Percentiles rank a stretch among this genome's conserved stretches.
Conservation (phyloP, 2,113 vertebrate genomes). For the Trogon melanurus region DNA sequence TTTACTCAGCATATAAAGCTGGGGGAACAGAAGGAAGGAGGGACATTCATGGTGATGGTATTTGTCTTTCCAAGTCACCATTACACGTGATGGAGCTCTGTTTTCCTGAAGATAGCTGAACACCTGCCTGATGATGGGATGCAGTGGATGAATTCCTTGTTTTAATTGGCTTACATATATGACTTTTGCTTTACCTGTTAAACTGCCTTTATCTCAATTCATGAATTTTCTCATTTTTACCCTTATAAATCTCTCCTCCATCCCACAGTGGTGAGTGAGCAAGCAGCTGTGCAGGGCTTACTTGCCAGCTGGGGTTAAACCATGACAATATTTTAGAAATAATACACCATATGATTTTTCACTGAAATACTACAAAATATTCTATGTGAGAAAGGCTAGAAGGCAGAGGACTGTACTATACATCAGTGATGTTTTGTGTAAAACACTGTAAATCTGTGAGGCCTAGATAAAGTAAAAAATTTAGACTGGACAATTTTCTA, state of each 20-base stretch:
- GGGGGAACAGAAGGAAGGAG: not conserved
- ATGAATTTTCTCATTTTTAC: not conserved
- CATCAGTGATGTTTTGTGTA: not conserved
- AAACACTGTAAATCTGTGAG: not conserved
- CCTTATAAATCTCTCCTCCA: not conserved
- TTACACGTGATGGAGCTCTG: not conserved
- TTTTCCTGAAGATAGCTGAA: not conserved
- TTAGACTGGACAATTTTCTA: not conserved
- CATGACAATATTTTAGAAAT: not conserved
- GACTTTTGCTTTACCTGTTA: not conserved
- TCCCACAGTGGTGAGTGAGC: not conserved
- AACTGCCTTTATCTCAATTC: not conserved
- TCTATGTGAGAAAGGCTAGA: not conserved
- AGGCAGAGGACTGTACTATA: not conserved
- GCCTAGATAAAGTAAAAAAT: not conserved
- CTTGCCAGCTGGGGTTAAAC: not conserved
- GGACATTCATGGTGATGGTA: rapidly evolving
- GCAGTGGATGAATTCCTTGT: not conserved
- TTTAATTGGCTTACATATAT: not conserved
- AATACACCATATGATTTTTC: not conserved
- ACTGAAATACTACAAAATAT: not conserved
- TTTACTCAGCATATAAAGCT: not conserved
- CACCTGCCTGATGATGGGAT: not conserved
- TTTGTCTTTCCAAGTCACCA: not conserved
- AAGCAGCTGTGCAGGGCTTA: not conserved